These are phyloP conservation scores for Melanogrammus aeglefinus DNA, from an alignment of 2,797 vertebrate genomes.

Conservation along the genomic window DNA sequence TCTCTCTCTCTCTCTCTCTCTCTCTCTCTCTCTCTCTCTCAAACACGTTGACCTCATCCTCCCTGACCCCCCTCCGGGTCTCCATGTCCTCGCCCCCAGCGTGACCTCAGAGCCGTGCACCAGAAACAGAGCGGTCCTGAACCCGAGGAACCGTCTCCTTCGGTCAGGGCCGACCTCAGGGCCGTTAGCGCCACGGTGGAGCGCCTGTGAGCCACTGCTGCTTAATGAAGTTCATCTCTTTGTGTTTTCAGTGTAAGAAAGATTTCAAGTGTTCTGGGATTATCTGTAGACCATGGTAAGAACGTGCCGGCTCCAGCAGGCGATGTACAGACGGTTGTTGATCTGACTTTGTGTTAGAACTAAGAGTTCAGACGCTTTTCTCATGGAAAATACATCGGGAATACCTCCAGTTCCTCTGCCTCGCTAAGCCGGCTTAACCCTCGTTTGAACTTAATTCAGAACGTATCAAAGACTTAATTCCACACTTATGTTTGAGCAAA, in stretches of 20 bases:
- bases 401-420: constrained; percentile 34
- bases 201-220: constrained; percentile 31
- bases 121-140: background rate
- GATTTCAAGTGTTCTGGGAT: constrained; percentile 99
- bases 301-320: constrained; percentile 82
- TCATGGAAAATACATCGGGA: constrained; percentile 47
- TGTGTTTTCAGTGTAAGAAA: constrained; percentile 99
- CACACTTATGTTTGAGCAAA: constrained; percentile 17
- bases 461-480: constrained; percentile 50
- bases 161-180: background rate
- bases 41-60: background rate
- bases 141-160: background rate
- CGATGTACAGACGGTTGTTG: constrained; percentile 51
- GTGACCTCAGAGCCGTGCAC: background rate
- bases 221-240: constrained; percentile 89
- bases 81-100: background rate
- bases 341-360: constrained; percentile 63
- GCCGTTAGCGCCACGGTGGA: constrained; percentile 1
- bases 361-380: constrained; percentile 55
- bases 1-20: background rate
- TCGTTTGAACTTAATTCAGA: constrained; percentile 35
- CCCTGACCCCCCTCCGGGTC: background rate
- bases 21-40: background rate
- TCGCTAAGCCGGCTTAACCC: constrained; percentile 42
- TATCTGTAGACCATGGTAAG: constrained; percentile 99